A percentile compares a stretch with the other conserved stretches of the same genome.
Evolutionary conservation across 2,797 vertebrate species (phyloP).

Genomic region (Clarias fuscus): DNA sequence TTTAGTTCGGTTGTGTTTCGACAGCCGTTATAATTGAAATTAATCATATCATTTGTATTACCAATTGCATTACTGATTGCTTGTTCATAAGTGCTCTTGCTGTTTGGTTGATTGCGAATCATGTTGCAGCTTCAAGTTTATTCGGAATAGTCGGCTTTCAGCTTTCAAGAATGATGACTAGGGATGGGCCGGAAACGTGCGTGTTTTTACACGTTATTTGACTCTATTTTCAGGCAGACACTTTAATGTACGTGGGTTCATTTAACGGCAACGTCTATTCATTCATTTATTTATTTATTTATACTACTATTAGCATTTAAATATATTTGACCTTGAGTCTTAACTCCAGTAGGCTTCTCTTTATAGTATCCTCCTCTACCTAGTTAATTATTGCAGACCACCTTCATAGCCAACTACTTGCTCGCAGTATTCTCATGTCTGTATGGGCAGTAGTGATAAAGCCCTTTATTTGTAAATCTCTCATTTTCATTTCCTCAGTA

Average conservation of each 20-base stretch:
- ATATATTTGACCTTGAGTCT: slow-evolving; percentile 77
- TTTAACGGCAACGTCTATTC: slow-evolving; percentile 62
- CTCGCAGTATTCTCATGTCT: slow-evolving; percentile 62
- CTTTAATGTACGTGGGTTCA: slow-evolving; percentile 70
- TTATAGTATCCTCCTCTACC: slow-evolving; percentile 77
- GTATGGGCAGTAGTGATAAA: slow-evolving; percentile 69
- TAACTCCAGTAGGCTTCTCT: slow-evolving; percentile 65
- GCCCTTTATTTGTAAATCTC: slow-evolving; percentile 68
- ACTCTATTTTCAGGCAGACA: slow-evolving; percentile 58
- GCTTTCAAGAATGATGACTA: slow-evolving; percentile 23
- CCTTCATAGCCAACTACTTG: slow-evolving; percentile 64
- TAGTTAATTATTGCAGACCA: slow-evolving; percentile 77
- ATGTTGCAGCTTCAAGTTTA: slow-evolving; percentile 21
- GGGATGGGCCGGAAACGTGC: not conserved
- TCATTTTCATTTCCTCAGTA: slow-evolving; percentile 62
- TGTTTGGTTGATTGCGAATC: slow-evolving; percentile 47
- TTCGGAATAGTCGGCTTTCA: slow-evolving; percentile 17
- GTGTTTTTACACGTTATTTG: slow-evolving; percentile 1
- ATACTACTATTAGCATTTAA: slow-evolving; percentile 70
- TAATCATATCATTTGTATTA: slow-evolving; percentile 45
- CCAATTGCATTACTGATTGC: slow-evolving; percentile 43
- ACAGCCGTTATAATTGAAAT: slow-evolving; percentile 49
- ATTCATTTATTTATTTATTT: slow-evolving; percentile 60
- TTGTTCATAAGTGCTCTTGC: slow-evolving; percentile 37
- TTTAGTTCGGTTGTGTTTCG: slow-evolving; percentile 25